Evolutionary conservation across 37 sponge, comb jelly and placozoan genomes (phyloP).

Genomic region (Cliona cf. orientalis): DNA sequence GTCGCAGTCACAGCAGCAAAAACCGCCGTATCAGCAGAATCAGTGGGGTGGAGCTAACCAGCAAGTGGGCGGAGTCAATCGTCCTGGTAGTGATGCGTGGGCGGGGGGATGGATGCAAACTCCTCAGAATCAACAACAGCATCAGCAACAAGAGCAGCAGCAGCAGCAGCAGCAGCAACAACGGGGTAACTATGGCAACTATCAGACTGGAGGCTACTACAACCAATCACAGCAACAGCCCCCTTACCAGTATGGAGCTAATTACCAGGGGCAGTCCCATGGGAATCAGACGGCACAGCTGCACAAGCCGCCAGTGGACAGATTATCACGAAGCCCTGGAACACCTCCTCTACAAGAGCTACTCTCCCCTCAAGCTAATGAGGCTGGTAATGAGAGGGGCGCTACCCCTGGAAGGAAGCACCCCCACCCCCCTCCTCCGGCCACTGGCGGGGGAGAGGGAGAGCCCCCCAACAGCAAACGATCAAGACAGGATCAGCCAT

Average conservation of each 20-base stretch:
- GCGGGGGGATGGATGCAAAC: no score
- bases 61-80: no score
- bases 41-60: background rate
- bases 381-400: background rate
- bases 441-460: background rate
- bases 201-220: background rate
- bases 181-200: background rate
- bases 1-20: slow-evolving; percentile 14
- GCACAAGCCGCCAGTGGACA: no score
- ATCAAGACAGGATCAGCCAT: no score
- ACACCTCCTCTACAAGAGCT: slow-evolving; percentile 20
- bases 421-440: no score
- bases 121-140: background rate
- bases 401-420: background rate
- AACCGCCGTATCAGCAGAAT: background rate
- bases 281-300: background rate
- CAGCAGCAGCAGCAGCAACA: slow-evolving; percentile 34
- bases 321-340: slow-evolving; percentile 22
- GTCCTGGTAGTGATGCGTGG: slow-evolving; percentile 27
- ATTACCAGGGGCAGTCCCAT: background rate
- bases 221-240: slow-evolving; percentile 19
- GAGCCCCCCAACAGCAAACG: background rate
- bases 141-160: slow-evolving; percentile 20
- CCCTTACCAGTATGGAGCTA: background rate
- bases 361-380: slow-evolving; percentile 1